Base-by-base conservation (phyloP, 2,113 vertebrate species). In the Ictalurus punctatus region DNA sequence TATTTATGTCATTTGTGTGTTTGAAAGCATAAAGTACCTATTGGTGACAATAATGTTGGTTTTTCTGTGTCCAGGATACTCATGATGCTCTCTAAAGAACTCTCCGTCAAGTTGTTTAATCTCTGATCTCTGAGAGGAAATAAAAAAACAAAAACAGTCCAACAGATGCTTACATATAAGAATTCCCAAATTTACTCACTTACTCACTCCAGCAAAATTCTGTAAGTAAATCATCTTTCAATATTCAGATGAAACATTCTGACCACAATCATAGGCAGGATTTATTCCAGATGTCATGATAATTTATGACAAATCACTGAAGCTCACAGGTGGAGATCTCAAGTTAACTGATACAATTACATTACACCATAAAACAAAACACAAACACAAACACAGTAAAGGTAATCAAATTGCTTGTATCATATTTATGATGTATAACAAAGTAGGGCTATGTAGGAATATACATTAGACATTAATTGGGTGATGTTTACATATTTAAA, bases 1-100 rank as follows among this genome's bases (percentile, higher is more conserved):
- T 52, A 78, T 78, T 23, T 48, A 14, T 25, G 25, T 79, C 25
- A 14, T 79, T 0, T 52, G 14, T 84, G 83, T 67, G 61, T n/a
- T 65, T 84, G 6, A 37, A 52, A 82, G 65, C 6, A 40, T 25
- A 54, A 82, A 87, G 2, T 95, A 99, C 98, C 97, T 98, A 92
- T 96, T 99, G 88, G 98, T 99, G 90, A 99, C 83, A 83, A 99
- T 91, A 74, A 99, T 93, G 89, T 94, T 95, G 84, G 96, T 92
- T 90, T 95, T 98, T 73, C 91, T 96, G 91, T 95, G 94, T 82
- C 95, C 96, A 21, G 95, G 95, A 90, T 96, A 83, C 0, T 16
- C 80, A 93, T 93, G 97, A 91, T 97, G 96, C 83, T 94, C 95
- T 76, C 85, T 94, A 93, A 98, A 99, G 16, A 92, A 92, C 88